A percentile compares a stretch with the other conserved stretches of the same genome.
These are phyloP conservation scores for Xerus inauris DNA, from an alignment of 2,113 vertebrate species.

Conservation along the genomic window DNA sequence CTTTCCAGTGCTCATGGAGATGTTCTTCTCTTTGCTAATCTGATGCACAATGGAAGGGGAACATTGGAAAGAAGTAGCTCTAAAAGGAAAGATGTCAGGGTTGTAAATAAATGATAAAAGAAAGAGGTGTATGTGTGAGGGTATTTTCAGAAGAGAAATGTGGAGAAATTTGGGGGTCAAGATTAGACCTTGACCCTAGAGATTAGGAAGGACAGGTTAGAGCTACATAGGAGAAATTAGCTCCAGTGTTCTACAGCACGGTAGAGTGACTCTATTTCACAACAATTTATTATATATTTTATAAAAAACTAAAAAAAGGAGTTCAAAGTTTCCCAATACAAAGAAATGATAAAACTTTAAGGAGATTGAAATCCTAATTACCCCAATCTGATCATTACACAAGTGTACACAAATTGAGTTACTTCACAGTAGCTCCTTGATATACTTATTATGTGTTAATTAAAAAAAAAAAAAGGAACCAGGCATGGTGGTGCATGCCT, in stretches of 20 bases:
- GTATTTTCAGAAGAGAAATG: background rate
- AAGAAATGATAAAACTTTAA: background rate
- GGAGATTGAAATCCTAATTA: background rate
- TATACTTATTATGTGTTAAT: background rate
- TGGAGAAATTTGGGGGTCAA: background rate
- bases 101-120: background rate
- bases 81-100: background rate
- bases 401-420: too few relatives aligned
- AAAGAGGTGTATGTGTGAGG: background rate
- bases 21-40: background rate
- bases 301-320: background rate
- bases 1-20: background rate
- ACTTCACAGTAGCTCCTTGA: background rate
- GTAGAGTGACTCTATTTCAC: background rate
- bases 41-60: background rate
- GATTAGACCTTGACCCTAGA: background rate
- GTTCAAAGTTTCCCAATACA: background rate
- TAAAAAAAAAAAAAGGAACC: too few relatives aligned
- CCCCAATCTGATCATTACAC: background rate
- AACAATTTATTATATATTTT: background rate
- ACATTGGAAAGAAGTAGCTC: background rate
- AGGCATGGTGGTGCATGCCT: too few relatives aligned
- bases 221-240: background rate
- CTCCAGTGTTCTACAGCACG: background rate
- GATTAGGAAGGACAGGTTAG: background rate